These are phyloP conservation scores for Heliconius aoede DNA, from an alignment of 2,888 invertebrate species.

Conservation along the genomic window DNA sequence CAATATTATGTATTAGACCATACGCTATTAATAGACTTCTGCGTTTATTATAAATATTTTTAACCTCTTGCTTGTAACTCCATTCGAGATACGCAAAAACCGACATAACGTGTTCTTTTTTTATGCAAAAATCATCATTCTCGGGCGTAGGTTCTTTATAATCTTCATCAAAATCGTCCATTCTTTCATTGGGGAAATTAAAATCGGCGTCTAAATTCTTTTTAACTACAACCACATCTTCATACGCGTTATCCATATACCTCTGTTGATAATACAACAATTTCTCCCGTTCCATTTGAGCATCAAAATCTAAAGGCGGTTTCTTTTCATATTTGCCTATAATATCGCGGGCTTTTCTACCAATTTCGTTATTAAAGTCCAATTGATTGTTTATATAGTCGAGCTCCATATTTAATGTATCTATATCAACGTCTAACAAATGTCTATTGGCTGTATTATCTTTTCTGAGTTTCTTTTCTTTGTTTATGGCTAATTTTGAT, in stretches of 20 bases:
- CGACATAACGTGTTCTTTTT: conserved; percentile 88
- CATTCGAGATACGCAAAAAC: conserved; percentile 93
- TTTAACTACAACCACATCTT: conserved; percentile 78
- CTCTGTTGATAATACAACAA: conserved; percentile 76
- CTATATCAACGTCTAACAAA: conserved; percentile 71
- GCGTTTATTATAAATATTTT: conserved; percentile 85
- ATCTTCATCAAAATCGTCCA: conserved; percentile 78
- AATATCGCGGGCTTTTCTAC: conserved; percentile 74
- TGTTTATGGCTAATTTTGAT: conserved; percentile 54
- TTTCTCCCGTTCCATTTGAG: conserved; percentile 81
- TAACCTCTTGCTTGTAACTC: conserved; percentile 86
- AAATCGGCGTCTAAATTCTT: conserved; percentile 81
- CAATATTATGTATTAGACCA: conserved; percentile 92
- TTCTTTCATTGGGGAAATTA: conserved; percentile 77
- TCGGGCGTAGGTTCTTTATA: conserved; percentile 73
- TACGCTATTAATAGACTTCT: conserved; percentile 90
- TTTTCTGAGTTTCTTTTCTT: conserved; percentile 55
- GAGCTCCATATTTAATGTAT: conserved; percentile 73
- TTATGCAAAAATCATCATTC: conserved; percentile 83
- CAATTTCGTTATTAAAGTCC: conserved; percentile 76
- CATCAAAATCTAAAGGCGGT: conserved; percentile 74
- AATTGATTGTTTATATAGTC: conserved; percentile 76
- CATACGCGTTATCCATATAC: conserved; percentile 76
- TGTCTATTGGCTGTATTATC: conserved; percentile 57
- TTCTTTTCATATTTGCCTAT: conserved; percentile 75